Conservation (phyloP, 2,797 vertebrate species). For the Esox masquinongy region DNA sequence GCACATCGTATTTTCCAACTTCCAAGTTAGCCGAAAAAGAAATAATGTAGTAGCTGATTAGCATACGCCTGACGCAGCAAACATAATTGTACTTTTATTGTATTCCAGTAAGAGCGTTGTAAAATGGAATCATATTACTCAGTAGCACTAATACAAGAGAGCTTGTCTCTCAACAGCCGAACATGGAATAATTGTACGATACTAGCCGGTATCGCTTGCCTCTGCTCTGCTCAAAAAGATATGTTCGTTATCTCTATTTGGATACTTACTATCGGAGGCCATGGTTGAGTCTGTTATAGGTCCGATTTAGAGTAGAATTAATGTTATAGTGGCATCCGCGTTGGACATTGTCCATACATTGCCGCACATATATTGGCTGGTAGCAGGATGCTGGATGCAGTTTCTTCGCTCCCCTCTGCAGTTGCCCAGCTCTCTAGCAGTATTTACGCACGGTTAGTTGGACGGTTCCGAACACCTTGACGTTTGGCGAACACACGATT, state of each 20-base stretch:
- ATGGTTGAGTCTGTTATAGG: constrained; percentile 60
- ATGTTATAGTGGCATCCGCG: constrained; percentile 1
- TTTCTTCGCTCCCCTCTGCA: constrained; percentile 1
- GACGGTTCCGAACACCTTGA: constrained; percentile 7
- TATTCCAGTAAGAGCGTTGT: not conserved
- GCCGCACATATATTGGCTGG: not conserved
- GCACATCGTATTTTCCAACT: not conserved
- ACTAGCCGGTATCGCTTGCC: not conserved
- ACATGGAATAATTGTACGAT: not conserved
- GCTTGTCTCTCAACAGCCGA: not conserved
- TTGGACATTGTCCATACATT: not conserved
- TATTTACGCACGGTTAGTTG: not conserved
- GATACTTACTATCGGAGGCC: constrained; percentile 84
- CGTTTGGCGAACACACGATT: not conserved
- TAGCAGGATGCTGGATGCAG: constrained; percentile 3
- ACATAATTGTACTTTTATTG: not conserved
- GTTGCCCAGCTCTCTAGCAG: constrained; percentile 3
- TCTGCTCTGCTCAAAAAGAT: not conserved
- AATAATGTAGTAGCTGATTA: not conserved
- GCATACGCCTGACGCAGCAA: not conserved
- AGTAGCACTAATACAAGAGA: not conserved
- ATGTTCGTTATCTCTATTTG: not conserved
- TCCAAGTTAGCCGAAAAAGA: not conserved
- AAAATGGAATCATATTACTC: not conserved
- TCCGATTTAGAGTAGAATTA: constrained; percentile 16